Percentiles rank a stretch among this genome's conserved stretches.
phyloP scores from a whole-genome alignment of 2,113 vertebrate species.

The Setophaga coronata region DNA sequence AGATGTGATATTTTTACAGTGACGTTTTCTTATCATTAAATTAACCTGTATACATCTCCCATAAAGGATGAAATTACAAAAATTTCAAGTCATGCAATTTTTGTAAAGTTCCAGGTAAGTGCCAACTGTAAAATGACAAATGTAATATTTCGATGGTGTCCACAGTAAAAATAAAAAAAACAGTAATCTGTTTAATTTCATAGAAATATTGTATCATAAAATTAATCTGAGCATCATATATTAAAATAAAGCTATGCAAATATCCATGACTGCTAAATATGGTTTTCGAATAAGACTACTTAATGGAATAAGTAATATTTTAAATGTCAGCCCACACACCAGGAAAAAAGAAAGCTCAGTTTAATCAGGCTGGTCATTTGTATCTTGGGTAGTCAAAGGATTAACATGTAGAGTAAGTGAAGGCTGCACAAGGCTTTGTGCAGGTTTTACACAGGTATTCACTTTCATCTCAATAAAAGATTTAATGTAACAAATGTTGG shows the following conservation, averaged over 20 bases:
- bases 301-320: conserved; percentile 34
- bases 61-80: neutral
- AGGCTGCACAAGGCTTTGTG: conserved; percentile 29
- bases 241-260: conserved; percentile 52
- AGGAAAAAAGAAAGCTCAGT: conserved; percentile 29
- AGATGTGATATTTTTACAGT: neutral
- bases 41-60: neutral
- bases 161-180: neutral
- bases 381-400: conserved; percentile 37
- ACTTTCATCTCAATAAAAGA: conserved; percentile 44
- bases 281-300: conserved; percentile 33
- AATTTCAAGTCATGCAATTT: neutral
- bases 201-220: neutral
- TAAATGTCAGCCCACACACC: conserved; percentile 30
- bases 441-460: conserved; percentile 50
- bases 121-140: neutral
- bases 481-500: conserved; percentile 23
- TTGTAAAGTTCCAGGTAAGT: neutral
- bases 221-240: neutral
- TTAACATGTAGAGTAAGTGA: conserved; percentile 20
- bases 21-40: conserved; percentile 8
- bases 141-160: neutral
- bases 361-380: conserved; percentile 58
- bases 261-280: conserved; percentile 36
- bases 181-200: neutral